Base-by-base conservation (phyloP, 2,113 vertebrate genomes). In the Brachypodius melanocephalos region DNA sequence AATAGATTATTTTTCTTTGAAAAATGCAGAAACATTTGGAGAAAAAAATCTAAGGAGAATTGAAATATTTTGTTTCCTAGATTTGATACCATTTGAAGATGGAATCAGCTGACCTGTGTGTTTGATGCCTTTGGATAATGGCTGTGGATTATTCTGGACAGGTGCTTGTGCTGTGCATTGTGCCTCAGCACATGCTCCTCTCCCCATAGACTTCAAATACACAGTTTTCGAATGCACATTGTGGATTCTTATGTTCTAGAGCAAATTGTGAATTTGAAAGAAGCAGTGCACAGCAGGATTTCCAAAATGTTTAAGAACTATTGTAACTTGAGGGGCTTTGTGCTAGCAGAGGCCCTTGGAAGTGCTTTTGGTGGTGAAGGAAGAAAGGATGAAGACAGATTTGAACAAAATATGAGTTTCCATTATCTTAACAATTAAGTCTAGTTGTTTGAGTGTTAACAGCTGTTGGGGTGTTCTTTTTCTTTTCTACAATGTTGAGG, bases 151-250 rank as follows among this genome's bases (percentile, higher is more conserved):
- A 18, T 32, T 80, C 22, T 74, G 46, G 26, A 12, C 12, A 46
- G 28, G 32, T 58, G 12, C 14, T 83, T 63, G 28, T 1, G 11
- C 38, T 79, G 28, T 66, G 4, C 13, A 1, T 22, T 66, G 31
- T n/a, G 20, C 45, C 45, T 91, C 40, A 68, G 66, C 51, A 46
- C 5, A 2, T 48, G 75, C 11, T 90, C 5, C 11, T 88, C 72
- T 73, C 16, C 11, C 15, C 40, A 8, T 4, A 42, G 19, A 13
- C 73, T 40, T 88, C 34, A 54, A 52, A 48, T 31, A 15, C 1
- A 6, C 32, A 36, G 3, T 2, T 32, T 21, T 32, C 36, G 62
- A 72, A 26, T 3, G 6, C 5, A 40, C 10, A 1, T 2, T 61
- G 15, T 43, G 67, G 46, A 21, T 73, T 71, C 26, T 46, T 46